Evolutionary conservation across 1,140 invertebrate species (phyloP).

Genomic region (Eupeodes corollae): DNA sequence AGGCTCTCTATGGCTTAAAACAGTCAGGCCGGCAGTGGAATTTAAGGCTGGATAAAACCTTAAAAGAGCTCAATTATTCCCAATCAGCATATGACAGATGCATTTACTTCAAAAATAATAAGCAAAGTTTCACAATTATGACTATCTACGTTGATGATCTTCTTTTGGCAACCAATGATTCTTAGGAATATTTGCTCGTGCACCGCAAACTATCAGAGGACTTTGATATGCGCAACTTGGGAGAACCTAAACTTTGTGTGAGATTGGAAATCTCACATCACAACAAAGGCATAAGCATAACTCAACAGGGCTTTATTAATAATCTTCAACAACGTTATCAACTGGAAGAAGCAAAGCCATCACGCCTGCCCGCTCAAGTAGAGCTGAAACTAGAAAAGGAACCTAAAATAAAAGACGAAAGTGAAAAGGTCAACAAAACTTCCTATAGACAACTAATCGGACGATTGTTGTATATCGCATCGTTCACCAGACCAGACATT

Average conservation of each 20-base stretch:
- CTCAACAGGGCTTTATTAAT: conserved; percentile 28
- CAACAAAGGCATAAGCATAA: conserved; percentile 18
- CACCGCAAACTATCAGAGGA: conserved; percentile 9
- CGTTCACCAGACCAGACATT: conserved; percentile 34
- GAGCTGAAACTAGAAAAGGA: conserved; percentile 13
- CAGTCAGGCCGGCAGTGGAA: conserved; percentile 25
- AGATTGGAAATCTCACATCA: conserved; percentile 20
- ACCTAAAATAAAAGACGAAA: neutral
- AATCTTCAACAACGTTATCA: conserved; percentile 16
- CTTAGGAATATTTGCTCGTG: conserved; percentile 8
- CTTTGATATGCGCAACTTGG: conserved; percentile 20
- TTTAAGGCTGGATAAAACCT: conserved; percentile 14
- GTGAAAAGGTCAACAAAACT: neutral
- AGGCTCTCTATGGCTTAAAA: conserved; percentile 34
- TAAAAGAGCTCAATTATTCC: conserved; percentile 15
- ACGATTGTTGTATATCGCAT: conserved; percentile 28
- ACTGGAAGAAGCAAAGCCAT: conserved; percentile 14
- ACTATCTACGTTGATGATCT: conserved; percentile 17
- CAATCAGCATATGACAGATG: conserved; percentile 20
- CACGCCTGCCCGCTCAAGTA: conserved; percentile 8
- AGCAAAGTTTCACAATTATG: neutral
- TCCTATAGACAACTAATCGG: conserved; percentile 32
- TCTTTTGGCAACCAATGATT: conserved; percentile 6
- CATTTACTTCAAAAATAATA: conserved; percentile 15
- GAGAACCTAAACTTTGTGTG: conserved; percentile 16